Evolutionary conservation across 2,113 vertebrate species (phyloP).

Genomic region (Lagopus leucura): DNA sequence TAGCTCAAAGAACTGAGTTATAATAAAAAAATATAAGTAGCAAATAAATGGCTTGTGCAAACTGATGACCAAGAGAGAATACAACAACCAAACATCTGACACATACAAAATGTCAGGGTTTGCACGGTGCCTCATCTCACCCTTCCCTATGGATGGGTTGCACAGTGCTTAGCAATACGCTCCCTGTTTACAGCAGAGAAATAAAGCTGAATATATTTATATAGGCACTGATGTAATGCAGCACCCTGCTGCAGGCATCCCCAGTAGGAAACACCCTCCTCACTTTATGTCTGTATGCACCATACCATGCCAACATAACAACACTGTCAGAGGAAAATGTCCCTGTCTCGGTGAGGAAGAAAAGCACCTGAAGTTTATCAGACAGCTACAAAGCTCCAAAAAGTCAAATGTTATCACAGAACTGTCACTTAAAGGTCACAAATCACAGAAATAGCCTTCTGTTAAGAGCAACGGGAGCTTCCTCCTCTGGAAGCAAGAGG

Average conservation of each 20-base stretch:
- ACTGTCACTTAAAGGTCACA: not conserved
- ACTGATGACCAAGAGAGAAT: not conserved
- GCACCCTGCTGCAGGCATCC: not conserved
- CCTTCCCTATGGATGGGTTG: not conserved
- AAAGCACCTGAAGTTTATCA: not conserved
- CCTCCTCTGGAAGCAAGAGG: not conserved
- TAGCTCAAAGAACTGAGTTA: not conserved
- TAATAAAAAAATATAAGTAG: not conserved
- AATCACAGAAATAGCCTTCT: not conserved
- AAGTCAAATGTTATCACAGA: not conserved
- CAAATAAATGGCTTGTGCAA: not conserved
- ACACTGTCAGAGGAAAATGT: not conserved
- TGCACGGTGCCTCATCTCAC: not conserved
- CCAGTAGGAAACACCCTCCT: not conserved
- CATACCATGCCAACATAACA: fast-evolving
- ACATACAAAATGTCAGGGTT: not conserved
- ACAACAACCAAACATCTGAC: not conserved
- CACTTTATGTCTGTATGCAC: not conserved
- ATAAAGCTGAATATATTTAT: not conserved
- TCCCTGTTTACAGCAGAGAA: not conserved
- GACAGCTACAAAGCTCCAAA: not conserved
- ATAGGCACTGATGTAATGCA: not conserved
- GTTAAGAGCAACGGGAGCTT: not conserved
- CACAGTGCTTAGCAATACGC: not conserved
- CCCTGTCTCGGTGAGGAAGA: not conserved